Base-by-base conservation (phyloP, 2,113 vertebrate species). In the Sardina pilchardus region DNA sequence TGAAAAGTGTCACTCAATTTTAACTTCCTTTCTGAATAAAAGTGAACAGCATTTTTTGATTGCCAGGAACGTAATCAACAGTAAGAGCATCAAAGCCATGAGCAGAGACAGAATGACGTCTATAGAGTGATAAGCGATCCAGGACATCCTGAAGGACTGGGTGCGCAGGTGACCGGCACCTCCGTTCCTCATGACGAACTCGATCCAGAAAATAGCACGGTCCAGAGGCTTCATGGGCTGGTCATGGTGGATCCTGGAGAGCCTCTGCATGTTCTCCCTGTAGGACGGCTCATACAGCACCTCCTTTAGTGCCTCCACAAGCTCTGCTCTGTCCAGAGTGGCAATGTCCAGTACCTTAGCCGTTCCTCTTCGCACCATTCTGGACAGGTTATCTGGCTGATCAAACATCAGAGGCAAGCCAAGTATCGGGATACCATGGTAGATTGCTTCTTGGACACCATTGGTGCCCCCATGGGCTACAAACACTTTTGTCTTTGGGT, bases 181-280 rank as follows among this genome's bases (percentile, higher is more conserved):
- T 91, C 96, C 96, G 90, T 98, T 95, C 87, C 93, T 95, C 91
- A 97, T 97, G 2, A 97, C 96, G 19, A 95, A 97, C 89, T 98
- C 97, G 30, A 97, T 95, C 97, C 97, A 98, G 92, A 97, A 94
- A 85, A 97, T 94, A 0, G 97, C 96, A 89, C 95, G 92, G 89
- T 97, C 96, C 91, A 98, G 88, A 0, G 97, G 96, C 85, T 96
- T 95, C 39, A 97, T 90, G 21, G 96, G 97, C 19, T 96, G 95
- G 93, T 98, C 97, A 16, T 95, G 95, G 91, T 97, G 97, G 63
- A 98, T 93, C 1, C 93, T 94, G 0, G 97, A 97, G 43, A 98
- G 94, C 7, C 1, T 96, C 92, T 95, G 91, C 93, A 98, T 96
- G 90, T 95, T 97, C 83, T 97, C 94, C 84, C 96, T 97, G 92